Base-by-base conservation (phyloP, 1,140 invertebrate species). In the Drosophila leontia region DNA sequence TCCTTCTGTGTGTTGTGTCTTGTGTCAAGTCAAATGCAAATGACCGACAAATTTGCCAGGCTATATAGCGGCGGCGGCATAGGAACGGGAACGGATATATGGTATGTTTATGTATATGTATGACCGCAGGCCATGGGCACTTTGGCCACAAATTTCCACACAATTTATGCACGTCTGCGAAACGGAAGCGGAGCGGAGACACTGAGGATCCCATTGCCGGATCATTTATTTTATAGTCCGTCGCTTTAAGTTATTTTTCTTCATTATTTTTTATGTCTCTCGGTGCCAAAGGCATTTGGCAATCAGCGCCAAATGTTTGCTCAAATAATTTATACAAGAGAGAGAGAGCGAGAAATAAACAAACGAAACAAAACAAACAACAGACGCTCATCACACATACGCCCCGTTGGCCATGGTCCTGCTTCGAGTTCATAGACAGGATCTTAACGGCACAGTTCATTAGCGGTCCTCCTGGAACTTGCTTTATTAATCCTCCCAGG, bases 161-260 rank as follows among this genome's bases (percentile, higher is more conserved):
- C 57, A 78, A 64, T 71, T 78, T 71, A 78, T 64, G 65, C 63
- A 29, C 35, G 75, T 68, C 42, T 77, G 74, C 55, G 60, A 53
- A 75, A 39, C 68, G 68, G 56, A 72, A 74, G 71, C 17, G 35
- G 51, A 60, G 67, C 17, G 35, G 53, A 48, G 44, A 35, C 45
- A 57, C 34, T 35, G 64, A 69, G 64, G 64, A 78, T 72, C 50
- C 76, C 76, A 78, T 78, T 78, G 76, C 76, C 76, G 78, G 78
- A 83, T 88, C 85, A 90, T 88, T 88, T 88, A 85, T 91, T 88
- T 88, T 90, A 88, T 88, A 84, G 85, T 74, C 75, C 81, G 78
- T 65, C 85, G 86, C 85, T 88, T 88, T 90, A 88, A 88, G 85
- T 90, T 88, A 88, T 88, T 88, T 85, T 70, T 88, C 85, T 90